Percentiles rank a stretch among this genome's conserved stretches.
These are phyloP conservation scores for Dendrolimus pini DNA, from an alignment of 2,888 invertebrate species.

Conservation along the genomic window DNA sequence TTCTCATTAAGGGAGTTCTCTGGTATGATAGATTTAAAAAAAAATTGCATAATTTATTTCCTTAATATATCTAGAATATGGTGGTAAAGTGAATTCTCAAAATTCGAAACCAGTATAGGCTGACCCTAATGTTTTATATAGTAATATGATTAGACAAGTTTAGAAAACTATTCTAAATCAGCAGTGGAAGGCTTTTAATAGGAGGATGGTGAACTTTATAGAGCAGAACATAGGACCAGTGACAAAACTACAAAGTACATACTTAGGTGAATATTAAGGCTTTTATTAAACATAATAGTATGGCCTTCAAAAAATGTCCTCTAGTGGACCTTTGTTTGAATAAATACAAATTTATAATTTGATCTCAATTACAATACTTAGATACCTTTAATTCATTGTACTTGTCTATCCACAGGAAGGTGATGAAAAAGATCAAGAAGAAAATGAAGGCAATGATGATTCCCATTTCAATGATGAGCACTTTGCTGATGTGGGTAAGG, in stretches of 20 bases:
- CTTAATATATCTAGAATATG: background rate
- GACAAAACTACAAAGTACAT: no score
- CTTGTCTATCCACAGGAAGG: slow-evolving; percentile 29
- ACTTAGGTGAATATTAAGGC: no score
- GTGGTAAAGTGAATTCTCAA: background rate
- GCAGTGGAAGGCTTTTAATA: background rate
- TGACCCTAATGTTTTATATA: background rate
- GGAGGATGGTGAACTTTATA: background rate
- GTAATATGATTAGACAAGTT: background rate
- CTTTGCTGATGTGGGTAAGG: slow-evolving; percentile 61
- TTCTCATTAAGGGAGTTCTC: background rate
- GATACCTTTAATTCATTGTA: no score
- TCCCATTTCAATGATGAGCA: slow-evolving; percentile 69
- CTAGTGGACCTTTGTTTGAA: no score
- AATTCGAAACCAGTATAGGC: background rate
- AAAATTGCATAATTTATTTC: background rate
- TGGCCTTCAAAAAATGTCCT: no score
- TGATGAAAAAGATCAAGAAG: slow-evolving; percentile 68
- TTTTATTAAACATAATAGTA: no score
- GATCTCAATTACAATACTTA: no score
- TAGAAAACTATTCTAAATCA: background rate
- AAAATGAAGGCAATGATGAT: slow-evolving; percentile 66
- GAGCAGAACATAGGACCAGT: no score
- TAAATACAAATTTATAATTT: no score
- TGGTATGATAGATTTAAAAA: background rate